A percentile compares a stretch with the other conserved stretches of the same genome.
These are phyloP conservation scores for Shargacucullia verbasci DNA, from an alignment of 2,888 invertebrate species.

Conservation along the genomic window DNA sequence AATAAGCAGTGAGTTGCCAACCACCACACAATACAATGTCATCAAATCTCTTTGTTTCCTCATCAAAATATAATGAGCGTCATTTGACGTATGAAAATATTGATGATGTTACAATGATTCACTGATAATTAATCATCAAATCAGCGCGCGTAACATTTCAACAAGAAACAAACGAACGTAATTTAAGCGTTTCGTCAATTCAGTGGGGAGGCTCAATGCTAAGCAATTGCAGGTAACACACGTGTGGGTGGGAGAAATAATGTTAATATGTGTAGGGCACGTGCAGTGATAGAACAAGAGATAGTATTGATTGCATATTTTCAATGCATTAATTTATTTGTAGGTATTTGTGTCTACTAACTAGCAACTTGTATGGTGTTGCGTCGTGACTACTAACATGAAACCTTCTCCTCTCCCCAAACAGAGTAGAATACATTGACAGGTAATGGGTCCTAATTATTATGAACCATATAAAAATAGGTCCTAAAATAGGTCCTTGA, in stretches of 20 bases:
- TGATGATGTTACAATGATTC: constrained; percentile 32
- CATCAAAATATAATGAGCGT: constrained; percentile 5
- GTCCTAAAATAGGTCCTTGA: not conserved
- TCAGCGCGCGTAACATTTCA: constrained; percentile 34
- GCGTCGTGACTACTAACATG: too few relatives aligned
- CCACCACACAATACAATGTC: constrained; percentile 8
- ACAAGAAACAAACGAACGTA: constrained; percentile 30
- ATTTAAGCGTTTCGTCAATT: constrained; percentile 49
- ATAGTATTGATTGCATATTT: constrained; percentile 48
- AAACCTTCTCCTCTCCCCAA: too few relatives aligned
- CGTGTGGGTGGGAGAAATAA: constrained; percentile 44
- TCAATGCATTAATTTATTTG: constrained; percentile 23
- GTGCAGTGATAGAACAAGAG: constrained; percentile 42
- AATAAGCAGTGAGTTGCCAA: constrained; percentile 23
- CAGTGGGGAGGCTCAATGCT: constrained; percentile 52
- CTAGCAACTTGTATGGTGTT: too few relatives aligned
- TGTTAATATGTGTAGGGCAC: constrained; percentile 43
- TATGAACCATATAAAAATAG: too few relatives aligned
- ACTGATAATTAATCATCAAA: constrained; percentile 29
- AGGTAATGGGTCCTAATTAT: too few relatives aligned
- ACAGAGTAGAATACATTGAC: too few relatives aligned
- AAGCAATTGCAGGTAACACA: constrained; percentile 43
- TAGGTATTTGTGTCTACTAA: constrained; percentile 15
- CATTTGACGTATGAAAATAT: constrained; percentile 18
- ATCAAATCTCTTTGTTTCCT: constrained; percentile 27